Evolutionary conservation across 2,797 vertebrate species (phyloP).

Genomic region (Lutra lutra): DNA sequence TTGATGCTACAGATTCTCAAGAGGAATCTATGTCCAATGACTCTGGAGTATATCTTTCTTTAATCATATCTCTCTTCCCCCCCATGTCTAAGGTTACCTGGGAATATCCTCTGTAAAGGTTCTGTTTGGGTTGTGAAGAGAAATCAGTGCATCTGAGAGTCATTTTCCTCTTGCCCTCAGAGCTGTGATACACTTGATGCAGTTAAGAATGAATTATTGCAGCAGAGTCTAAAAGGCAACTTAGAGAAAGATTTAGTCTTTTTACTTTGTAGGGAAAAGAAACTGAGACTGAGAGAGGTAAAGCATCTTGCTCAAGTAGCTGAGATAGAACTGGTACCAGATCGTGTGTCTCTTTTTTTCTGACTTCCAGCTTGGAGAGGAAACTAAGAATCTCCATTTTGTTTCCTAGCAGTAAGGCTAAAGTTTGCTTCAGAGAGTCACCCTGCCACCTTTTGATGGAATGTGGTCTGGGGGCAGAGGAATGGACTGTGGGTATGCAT

Average conservation of each 20-base stretch:
- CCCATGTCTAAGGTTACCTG: neutral
- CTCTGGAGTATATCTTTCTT: neutral
- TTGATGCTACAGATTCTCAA: neutral
- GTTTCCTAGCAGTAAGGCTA: neutral
- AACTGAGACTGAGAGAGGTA: neutral
- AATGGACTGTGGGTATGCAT: neutral
- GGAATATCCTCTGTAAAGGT: neutral
- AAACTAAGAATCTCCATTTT: conserved; percentile 11
- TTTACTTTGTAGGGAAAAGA: conserved; percentile 10
- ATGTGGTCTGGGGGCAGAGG: neutral
- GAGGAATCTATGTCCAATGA: neutral
- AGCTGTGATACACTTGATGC: neutral
- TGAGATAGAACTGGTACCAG: neutral
- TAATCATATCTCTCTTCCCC: neutral
- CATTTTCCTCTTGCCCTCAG: conserved; percentile 44
- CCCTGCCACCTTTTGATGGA: neutral
- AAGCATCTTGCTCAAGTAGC: conserved; percentile 3
- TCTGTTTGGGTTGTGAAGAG: neutral
- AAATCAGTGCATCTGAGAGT: neutral
- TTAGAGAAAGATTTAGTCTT: neutral
- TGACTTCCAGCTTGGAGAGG: neutral
- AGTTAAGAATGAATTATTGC: conserved; percentile 14
- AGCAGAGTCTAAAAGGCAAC: neutral
- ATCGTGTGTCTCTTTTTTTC: neutral
- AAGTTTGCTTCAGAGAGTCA: conserved; percentile 31